Percentiles rank a stretch among this genome's conserved stretches.
Evolutionary conservation across 2,888 invertebrate species (phyloP).

Genomic region (Thymelicus acteon): DNA sequence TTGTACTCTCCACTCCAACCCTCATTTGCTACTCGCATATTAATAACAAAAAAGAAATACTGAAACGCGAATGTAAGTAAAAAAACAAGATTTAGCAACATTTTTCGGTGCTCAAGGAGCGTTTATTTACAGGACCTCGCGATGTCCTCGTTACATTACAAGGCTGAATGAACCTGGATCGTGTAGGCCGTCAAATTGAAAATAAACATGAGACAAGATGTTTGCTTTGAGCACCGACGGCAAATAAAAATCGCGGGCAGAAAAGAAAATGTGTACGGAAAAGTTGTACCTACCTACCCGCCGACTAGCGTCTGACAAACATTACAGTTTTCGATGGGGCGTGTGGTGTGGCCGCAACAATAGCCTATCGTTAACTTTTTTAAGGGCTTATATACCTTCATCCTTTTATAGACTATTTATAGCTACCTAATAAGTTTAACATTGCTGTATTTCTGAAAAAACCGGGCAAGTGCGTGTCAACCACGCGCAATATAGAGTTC

Average conservation of each 20-base stretch:
- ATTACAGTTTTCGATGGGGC: neutral
- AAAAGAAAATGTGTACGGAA: conserved; percentile 9
- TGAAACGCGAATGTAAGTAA: neutral
- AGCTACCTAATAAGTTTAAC: too few relatives aligned
- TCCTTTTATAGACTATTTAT: too few relatives aligned
- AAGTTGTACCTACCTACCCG: neutral
- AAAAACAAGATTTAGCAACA: neutral
- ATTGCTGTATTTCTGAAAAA: too few relatives aligned
- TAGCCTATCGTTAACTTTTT: neutral
- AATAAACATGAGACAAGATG: conserved; percentile 22
- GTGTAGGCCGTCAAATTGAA: conserved; percentile 8
- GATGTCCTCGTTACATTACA: conserved; percentile 26
- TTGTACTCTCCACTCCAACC: too few relatives aligned
- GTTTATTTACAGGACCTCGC: conserved; percentile 9
- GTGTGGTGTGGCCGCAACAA: neutral
- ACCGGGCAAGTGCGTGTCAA: too few relatives aligned
- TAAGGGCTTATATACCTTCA: too few relatives aligned
- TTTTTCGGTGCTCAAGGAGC: neutral
- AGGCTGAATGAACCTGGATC: conserved; percentile 14
- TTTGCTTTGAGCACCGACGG: conserved; percentile 5
- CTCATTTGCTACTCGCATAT: neutral
- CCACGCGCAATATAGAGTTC: too few relatives aligned
- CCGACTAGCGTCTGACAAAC: neutral
- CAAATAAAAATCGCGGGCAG: neutral
- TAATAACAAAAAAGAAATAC: neutral